These are phyloP conservation scores for Eclectus roratus DNA, from an alignment of 2,113 vertebrate species.

Conservation along the genomic window DNA sequence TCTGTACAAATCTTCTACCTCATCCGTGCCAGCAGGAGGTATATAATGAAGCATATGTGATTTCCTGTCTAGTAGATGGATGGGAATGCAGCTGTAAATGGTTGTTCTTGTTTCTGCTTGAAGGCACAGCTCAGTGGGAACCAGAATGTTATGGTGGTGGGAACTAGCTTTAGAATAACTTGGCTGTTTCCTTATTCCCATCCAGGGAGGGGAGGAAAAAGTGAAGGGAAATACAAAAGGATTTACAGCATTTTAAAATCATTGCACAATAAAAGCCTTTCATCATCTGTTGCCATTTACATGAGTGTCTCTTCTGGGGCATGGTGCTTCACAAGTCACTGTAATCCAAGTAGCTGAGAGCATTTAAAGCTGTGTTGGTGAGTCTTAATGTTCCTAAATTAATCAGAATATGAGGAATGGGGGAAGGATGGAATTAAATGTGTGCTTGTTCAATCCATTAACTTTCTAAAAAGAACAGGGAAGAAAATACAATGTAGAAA, in stretches of 20 bases:
- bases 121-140: constrained; percentile 39
- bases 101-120: constrained; percentile 56
- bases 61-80: constrained; percentile 23
- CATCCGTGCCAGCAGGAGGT: constrained; percentile 48
- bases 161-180: constrained; percentile 58
- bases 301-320: not conserved
- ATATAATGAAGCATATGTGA: constrained; percentile 59
- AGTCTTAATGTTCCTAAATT: not conserved
- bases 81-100: constrained; percentile 47
- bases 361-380: not conserved
- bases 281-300: not conserved
- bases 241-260: constrained; percentile 50
- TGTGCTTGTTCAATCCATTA: not conserved
- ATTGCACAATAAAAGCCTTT: constrained; percentile 41
- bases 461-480: not conserved
- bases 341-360: not conserved
- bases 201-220: not conserved
- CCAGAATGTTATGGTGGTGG: not conserved
- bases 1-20: constrained; percentile 41
- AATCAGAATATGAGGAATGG: not conserved
- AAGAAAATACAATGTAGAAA: not conserved
- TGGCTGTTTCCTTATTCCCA: constrained; percentile 32
- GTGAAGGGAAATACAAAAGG: constrained; percentile 6
- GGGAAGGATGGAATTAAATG: not conserved
- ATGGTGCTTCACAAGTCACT: not conserved